phyloP scores from a whole-genome alignment of 2,797 vertebrate species.

The Sebastes cheni region DNA sequence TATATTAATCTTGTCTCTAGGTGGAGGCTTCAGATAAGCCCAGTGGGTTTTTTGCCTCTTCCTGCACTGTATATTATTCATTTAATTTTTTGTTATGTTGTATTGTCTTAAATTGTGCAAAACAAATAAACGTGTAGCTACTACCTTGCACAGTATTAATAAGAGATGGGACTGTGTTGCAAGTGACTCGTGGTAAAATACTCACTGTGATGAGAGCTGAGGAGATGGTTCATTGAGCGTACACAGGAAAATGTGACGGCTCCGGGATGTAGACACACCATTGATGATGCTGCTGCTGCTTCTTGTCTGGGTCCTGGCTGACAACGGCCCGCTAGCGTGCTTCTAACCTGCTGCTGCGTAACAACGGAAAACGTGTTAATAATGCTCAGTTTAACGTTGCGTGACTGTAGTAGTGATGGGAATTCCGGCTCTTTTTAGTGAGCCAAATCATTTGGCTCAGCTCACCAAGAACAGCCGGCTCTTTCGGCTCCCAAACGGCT shows the following conservation, averaged over 20 bases:
- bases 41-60: no score
- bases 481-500: no score
- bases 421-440: no score
- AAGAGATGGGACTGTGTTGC: background rate
- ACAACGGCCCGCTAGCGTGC: conserved; percentile 68
- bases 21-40: no score
- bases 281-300: conserved; percentile 76
- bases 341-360: conserved; percentile 53
- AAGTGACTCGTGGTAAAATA: background rate
- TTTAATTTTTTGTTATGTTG: no score
- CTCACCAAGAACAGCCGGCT: no score
- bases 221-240: conserved; percentile 79
- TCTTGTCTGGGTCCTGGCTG: conserved; percentile 66
- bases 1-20: no score
- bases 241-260: conserved; percentile 80
- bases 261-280: conserved; percentile 84
- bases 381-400: background rate
- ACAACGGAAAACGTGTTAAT: background rate
- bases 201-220: conserved; percentile 74
- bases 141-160: background rate
- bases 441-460: no score
- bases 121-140: no score
- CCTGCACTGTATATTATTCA: no score
- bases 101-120: no score
- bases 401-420: background rate